These are phyloP conservation scores for Boloria euphrosyne DNA, from an alignment of 2,888 invertebrate genomes.

Conservation along the genomic window DNA sequence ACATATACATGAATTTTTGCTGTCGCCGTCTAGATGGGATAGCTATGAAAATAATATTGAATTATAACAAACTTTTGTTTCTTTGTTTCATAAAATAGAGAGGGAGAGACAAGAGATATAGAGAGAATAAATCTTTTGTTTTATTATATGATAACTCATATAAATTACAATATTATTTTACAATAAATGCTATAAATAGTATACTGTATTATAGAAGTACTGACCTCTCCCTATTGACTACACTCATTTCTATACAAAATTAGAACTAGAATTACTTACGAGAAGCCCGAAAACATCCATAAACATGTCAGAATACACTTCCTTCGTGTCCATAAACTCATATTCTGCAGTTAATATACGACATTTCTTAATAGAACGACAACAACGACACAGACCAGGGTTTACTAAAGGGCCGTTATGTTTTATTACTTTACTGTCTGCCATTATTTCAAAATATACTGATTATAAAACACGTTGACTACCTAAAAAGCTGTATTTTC, in stretches of 20 bases:
- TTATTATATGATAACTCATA: too few relatives aligned
- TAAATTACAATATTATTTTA: too few relatives aligned
- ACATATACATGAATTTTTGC: constrained; percentile 59
- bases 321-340: constrained; percentile 65
- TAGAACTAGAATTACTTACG: constrained; percentile 51
- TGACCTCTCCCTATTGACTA: too few relatives aligned
- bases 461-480: not conserved
- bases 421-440: constrained; percentile 36
- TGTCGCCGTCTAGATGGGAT: constrained; percentile 51
- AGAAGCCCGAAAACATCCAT: constrained; percentile 74
- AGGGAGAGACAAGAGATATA: too few relatives aligned
- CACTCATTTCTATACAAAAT: not conserved
- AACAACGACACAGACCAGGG: constrained; percentile 70
- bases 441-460: constrained; percentile 35
- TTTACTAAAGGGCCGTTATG: constrained; percentile 66
- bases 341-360: constrained; percentile 66
- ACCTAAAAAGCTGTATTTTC: not conserved
- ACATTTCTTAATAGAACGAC: constrained; percentile 73
- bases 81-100: not conserved
- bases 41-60: constrained; percentile 38
- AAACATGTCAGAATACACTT: constrained; percentile 72
- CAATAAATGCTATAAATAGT: too few relatives aligned
- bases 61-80: not conserved
- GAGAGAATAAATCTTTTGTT: too few relatives aligned
- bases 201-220: too few relatives aligned